Conservation (phyloP, 2,113 vertebrate genomes). For the Pseudorasbora parva region DNA sequence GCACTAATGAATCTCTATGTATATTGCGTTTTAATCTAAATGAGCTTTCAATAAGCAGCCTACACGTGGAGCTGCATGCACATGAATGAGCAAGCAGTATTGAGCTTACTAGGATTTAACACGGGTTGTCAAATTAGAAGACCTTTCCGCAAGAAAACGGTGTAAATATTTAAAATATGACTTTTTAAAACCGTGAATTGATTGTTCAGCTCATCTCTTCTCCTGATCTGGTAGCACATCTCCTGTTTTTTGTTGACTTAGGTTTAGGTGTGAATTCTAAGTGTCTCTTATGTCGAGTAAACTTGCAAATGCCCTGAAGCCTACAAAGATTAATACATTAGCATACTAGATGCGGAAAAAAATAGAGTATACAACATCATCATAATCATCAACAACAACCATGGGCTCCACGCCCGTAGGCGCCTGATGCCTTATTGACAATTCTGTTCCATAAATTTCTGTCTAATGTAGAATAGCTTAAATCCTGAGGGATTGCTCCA, state of each 20-base stretch:
- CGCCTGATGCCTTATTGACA: neutral
- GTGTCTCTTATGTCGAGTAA: slow-evolving; percentile 33
- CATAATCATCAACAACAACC: neutral
- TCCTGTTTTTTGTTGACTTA: neutral
- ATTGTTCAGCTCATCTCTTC: neutral
- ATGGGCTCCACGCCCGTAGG: neutral
- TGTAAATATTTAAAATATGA: neutral
- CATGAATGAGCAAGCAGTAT: neutral
- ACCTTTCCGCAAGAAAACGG: neutral
- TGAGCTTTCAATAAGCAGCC: neutral
- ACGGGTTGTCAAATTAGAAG: neutral
- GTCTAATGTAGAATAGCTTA: neutral
- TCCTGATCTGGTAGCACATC: neutral
- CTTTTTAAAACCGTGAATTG: neutral
- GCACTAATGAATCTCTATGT: neutral
- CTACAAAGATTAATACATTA: slow-evolving; percentile 25
- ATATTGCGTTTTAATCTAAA: neutral
- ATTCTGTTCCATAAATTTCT: neutral
- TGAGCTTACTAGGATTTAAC: neutral
- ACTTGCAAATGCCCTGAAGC: slow-evolving; percentile 15
- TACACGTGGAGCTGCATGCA: neutral
- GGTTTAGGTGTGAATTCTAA: slow-evolving; percentile 22
- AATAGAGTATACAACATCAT: slow-evolving; percentile 21
- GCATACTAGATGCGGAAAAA: slow-evolving; percentile 6
- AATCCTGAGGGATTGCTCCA: neutral